Percentiles rank a stretch among this genome's conserved stretches.
Conservation (phyloP, 2,113 vertebrate species). For the Axis porcinus region DNA sequence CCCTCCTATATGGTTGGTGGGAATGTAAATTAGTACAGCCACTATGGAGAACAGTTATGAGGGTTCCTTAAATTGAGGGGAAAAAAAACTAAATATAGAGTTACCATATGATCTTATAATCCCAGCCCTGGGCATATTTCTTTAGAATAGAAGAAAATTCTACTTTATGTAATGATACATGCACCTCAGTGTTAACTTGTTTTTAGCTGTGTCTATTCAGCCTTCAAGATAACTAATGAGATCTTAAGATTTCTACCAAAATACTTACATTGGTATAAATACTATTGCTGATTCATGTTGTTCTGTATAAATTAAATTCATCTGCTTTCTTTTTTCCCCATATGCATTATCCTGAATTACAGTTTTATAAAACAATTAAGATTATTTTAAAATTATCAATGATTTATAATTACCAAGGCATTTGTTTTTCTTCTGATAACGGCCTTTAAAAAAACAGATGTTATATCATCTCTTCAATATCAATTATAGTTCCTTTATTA, state of each 20-base stretch:
- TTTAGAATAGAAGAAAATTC: background rate
- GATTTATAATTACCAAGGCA: constrained; percentile 2
- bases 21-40: background rate
- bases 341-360: background rate
- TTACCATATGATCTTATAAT: background rate
- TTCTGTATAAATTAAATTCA: background rate
- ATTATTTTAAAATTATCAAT: background rate
- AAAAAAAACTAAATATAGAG: background rate
- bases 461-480: background rate
- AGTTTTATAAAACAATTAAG: background rate
- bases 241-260: background rate
- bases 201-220: background rate
- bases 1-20: background rate
- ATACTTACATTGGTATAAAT: background rate
- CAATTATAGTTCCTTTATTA: background rate
- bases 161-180: background rate
- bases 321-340: background rate
- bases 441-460: background rate
- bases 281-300: background rate
- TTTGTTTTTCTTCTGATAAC: background rate
- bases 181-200: background rate
- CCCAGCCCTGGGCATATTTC: background rate
- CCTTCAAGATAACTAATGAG: background rate
- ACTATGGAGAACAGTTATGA: background rate
- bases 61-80: background rate